Evolutionary conservation across 2,888 invertebrate genomes (phyloP), one percentile per base, ranked within the genome.

Genomic region (Xestia rhomboidea): DNA sequence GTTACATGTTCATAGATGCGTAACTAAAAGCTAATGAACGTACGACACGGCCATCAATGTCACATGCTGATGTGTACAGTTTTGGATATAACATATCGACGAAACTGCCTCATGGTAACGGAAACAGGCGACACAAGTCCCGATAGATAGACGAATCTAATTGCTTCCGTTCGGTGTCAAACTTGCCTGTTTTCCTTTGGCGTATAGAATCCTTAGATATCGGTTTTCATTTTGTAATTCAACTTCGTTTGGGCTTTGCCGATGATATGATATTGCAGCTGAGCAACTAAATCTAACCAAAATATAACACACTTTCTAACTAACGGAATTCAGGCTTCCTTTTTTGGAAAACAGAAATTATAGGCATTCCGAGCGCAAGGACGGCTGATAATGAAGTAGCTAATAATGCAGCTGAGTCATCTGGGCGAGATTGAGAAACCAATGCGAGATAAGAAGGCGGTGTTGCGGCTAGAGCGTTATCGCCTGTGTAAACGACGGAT

Each of bases 401-500:
- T 82, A 76, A 78, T 80, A 79, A 64, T 81, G 77, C 76, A 71
- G 57, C 70, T 88, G 88, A 88, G 77, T 88, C 88, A 88, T 85
- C 78, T 78, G 60, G 51, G 67, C 73, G 74, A 88, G 89, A 90
- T 91, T 89, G 89, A 90, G 91, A 88, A 91, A 91, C 87, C 85
- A 86, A 88, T 81, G 85, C 85, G 87, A 91, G 93, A 94, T 94
- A 93, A 93, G 91, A 86, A 71, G 68, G 82, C 81, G 78, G 74
- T 83, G 77, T 80, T 83, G 89, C 89, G 89, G 90, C 91, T 90
- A 89, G 86, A 74, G 82, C 84, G 92, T 93, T 95, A 95, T 95
- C 95, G 93, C 87, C 78, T 81, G 82, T 86, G 92, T 89, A 93
- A 93, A 91, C 94, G 90, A 86, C 94, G 95, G 94, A 94, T 95